phyloP scores from a whole-genome alignment of 1,140 invertebrate species.

The Druon quercuslanigerum region DNA sequence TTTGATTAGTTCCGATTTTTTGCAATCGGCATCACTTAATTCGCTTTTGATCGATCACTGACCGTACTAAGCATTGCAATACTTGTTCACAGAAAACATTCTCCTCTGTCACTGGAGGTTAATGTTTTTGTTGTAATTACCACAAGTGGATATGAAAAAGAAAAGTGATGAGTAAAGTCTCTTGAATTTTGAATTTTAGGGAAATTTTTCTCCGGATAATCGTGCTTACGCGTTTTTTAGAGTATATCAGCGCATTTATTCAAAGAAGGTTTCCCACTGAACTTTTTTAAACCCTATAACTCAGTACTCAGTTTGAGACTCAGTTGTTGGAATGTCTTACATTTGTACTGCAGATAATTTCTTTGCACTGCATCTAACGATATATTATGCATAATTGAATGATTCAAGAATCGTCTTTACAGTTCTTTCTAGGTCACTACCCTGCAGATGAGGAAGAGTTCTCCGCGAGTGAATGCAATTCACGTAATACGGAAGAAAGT shows the following conservation, averaged over 20 bases:
- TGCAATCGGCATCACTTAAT: not conserved
- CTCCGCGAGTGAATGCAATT: slow-evolving; percentile 23
- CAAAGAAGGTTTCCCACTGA: no score
- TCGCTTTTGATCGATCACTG: slow-evolving; percentile 20
- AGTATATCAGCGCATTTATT: no score
- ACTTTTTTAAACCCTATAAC: no score
- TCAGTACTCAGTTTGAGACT: not conserved
- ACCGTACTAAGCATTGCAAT: slow-evolving; percentile 10
- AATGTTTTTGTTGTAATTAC: not conserved
- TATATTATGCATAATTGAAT: slow-evolving; percentile 16
- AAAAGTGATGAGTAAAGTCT: not conserved
- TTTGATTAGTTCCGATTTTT: slow-evolving; percentile 38
- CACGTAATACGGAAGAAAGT: slow-evolving; percentile 19
- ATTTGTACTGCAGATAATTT: not conserved
- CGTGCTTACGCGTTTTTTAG: no score
- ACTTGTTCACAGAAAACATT: slow-evolving; percentile 5
- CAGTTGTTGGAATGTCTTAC: not conserved
- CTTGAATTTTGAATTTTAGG: no score
- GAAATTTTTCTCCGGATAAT: no score
- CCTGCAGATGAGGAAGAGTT: slow-evolving; percentile 21
- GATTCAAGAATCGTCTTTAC: no score
- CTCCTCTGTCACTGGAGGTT: not conserved
- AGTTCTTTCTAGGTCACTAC: slow-evolving; percentile 14
- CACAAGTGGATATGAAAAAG: not conserved
- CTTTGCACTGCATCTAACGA: not conserved